Conservation (phyloP, 2,113 vertebrate genomes). For the Spermophilus dauricus region DNA sequence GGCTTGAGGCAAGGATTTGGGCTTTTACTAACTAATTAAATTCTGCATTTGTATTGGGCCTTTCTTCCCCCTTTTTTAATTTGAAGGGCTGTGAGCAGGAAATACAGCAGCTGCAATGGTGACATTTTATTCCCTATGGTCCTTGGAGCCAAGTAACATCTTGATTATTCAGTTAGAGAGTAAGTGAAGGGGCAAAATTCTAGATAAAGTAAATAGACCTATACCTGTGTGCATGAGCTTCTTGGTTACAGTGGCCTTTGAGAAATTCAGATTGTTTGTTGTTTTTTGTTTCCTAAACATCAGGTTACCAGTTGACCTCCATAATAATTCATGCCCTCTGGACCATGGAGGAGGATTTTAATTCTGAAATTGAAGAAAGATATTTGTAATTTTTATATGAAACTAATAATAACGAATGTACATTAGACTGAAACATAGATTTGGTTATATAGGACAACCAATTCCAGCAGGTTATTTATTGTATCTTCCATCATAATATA, state of each 20-base stretch:
- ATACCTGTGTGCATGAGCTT: not conserved
- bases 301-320: not conserved
- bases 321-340: not conserved
- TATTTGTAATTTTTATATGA: conserved; percentile 31
- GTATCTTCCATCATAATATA: conserved; percentile 57
- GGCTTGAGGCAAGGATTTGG: conserved; percentile 87
- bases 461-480: conserved; percentile 28
- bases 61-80: conserved; percentile 81
- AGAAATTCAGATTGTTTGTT: conserved; percentile 42
- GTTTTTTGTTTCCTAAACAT: not conserved
- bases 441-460: conserved; percentile 10
- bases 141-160: conserved; percentile 81
- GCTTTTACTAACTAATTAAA: conserved; percentile 93
- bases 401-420: not conserved
- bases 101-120: conserved; percentile 83
- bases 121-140: conserved; percentile 86
- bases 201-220: conserved; percentile 75
- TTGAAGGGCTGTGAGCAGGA: conserved; percentile 84
- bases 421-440: not conserved
- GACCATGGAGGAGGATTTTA: conserved; percentile 1
- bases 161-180: conserved; percentile 85
- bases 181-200: conserved; percentile 66
- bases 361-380: not conserved
- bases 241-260: not conserved
- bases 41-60: conserved; percentile 88